A percentile compares a stretch with the other conserved stretches of the same genome.
phyloP scores from a whole-genome alignment of 2,888 invertebrate genomes.

The Antitype chi region DNA sequence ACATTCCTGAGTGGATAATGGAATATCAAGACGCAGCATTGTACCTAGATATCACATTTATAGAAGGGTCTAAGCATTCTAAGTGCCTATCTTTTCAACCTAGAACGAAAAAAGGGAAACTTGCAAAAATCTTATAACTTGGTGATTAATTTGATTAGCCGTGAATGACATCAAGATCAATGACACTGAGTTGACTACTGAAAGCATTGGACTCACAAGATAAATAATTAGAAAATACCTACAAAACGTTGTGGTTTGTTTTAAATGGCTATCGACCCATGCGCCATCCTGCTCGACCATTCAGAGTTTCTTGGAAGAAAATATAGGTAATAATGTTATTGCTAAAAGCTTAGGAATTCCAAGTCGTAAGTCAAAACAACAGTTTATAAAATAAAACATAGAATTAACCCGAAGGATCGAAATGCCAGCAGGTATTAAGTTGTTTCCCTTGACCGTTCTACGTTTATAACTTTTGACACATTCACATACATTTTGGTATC shows the following conservation, averaged over 20 bases:
- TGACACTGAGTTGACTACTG: neutral
- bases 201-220: neutral
- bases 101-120: neutral
- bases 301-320: neutral
- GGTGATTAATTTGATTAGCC: neutral
- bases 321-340: neutral
- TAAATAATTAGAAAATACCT: too few relatives aligned
- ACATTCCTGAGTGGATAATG: slow-evolving; percentile 1
- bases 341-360: slow-evolving; percentile 4
- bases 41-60: neutral
- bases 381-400: slow-evolving; percentile 9
- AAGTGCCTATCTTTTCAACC: neutral
- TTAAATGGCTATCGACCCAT: neutral
- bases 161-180: too few relatives aligned
- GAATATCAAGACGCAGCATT: neutral
- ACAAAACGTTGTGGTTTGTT: neutral
- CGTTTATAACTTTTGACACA: slow-evolving; percentile 44
- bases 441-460: slow-evolving; percentile 50
- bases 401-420: slow-evolving; percentile 31
- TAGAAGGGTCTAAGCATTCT: neutral
- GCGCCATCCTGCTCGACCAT: neutral
- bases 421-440: slow-evolving; percentile 41
- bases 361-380: slow-evolving; percentile 7
- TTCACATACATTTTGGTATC: slow-evolving; percentile 37
- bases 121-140: neutral